Conservation (phyloP, 2,113 vertebrate genomes). For the Globicephala melas region DNA sequence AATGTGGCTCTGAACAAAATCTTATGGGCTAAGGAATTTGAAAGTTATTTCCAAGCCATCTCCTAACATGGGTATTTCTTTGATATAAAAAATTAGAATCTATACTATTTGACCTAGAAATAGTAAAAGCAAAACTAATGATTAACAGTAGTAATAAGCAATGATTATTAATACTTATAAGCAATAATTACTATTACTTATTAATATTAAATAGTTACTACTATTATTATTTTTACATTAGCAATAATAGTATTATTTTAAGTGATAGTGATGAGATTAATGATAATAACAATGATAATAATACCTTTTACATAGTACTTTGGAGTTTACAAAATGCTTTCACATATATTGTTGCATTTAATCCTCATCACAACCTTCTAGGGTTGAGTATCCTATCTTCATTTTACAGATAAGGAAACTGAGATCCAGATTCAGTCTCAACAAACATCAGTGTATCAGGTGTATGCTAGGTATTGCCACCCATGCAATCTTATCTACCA, state of each 20-base stretch:
- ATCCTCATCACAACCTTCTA: neutral
- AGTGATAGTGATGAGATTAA: neutral
- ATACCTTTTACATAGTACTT: neutral
- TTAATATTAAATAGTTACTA: neutral
- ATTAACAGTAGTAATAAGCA: neutral
- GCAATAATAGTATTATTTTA: neutral
- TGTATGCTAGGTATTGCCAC: neutral
- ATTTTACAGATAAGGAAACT: neutral
- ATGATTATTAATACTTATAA: neutral
- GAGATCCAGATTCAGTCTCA: neutral
- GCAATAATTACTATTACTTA: neutral
- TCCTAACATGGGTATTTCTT: constrained; percentile 4
- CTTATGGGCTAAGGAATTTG: neutral
- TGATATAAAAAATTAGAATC: constrained; percentile 8
- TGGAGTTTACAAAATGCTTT: neutral
- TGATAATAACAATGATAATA: neutral
- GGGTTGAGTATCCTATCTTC: neutral
- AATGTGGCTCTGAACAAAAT: neutral
- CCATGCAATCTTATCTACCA: neutral
- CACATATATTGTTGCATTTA: neutral
- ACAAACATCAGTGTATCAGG: neutral
- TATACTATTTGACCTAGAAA: constrained; percentile 20
- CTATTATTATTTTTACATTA: neutral
- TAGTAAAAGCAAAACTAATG: neutral
- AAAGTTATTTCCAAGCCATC: neutral